Conservation (phyloP, 2,888 invertebrate genomes). For the Drosophila merina region DNA sequence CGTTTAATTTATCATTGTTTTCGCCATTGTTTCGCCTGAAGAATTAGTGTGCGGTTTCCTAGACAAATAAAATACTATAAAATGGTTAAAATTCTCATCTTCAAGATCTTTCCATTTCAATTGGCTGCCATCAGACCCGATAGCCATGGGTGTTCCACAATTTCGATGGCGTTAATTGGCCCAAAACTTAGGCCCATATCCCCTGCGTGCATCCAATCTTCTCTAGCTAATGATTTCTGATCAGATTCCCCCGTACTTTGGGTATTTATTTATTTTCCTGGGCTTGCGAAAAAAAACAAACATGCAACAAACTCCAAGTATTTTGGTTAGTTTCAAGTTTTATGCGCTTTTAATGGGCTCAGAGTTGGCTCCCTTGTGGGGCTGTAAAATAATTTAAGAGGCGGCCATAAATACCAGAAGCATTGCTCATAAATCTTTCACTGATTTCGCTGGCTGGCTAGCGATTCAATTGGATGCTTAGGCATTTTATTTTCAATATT, state of each 20-base stretch:
- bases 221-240: conserved; percentile 8
- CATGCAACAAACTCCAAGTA: conserved; percentile 32
- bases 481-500: conserved; percentile 70
- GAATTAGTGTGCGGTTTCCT: background rate
- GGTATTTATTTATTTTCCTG: conserved; percentile 60
- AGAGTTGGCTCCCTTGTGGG: conserved; percentile 25
- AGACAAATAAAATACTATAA: no score
- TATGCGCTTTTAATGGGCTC: conserved; percentile 36
- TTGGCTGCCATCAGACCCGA: conserved; percentile 17
- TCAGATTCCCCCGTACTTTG: conserved; percentile 1
- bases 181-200: conserved; percentile 34
- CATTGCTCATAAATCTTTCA: conserved; percentile 81
- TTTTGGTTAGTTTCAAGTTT: conserved; percentile 23
- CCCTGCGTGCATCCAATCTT: conserved; percentile 14
- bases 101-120: conserved; percentile 11
- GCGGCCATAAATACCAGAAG: conserved; percentile 64
- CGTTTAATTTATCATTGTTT: conserved; percentile 11
- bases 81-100: no score
- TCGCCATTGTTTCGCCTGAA: background rate
- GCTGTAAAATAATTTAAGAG: conserved; percentile 64
- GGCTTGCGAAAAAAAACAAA: conserved; percentile 63
- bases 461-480: conserved; percentile 73
- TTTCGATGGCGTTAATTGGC: conserved; percentile 60
- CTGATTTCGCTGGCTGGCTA: conserved; percentile 71
- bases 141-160: conserved; percentile 59